phyloP scores from a whole-genome alignment of 2,797 vertebrate genomes.

The Staurois parvus region DNA sequence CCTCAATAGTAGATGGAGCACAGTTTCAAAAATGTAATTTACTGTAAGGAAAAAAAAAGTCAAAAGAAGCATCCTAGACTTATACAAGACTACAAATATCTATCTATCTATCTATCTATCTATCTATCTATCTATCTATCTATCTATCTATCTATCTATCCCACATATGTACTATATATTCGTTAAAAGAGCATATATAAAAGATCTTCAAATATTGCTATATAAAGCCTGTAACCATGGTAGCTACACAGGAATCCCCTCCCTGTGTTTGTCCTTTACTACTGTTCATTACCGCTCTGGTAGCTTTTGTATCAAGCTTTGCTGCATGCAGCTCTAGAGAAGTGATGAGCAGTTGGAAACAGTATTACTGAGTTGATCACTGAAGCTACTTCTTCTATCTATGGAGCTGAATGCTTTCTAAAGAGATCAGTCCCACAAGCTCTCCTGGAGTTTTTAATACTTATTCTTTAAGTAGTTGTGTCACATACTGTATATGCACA shows the following conservation, averaged over 20 bases:
- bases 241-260: conserved; percentile 3
- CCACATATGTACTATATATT: neutral
- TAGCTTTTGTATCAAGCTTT: conserved; percentile 29
- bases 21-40: no score
- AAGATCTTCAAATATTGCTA: neutral
- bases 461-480: neutral
- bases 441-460: neutral
- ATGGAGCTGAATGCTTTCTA: neutral
- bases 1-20: no score
- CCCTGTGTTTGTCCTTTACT: conserved; percentile 19
- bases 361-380: conserved; percentile 16
- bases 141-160: neutral
- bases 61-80: no score
- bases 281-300: conserved; percentile 19
- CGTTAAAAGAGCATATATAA: neutral
- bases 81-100: no score
- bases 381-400: neutral
- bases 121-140: no score
- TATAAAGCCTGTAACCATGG: conserved; percentile 23
- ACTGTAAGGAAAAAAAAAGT: no score
- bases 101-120: no score
- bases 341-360: conserved; percentile 25
- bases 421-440: neutral
- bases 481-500: neutral
- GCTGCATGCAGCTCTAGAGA: neutral